Base-by-base conservation (phyloP, 2,113 vertebrate species). In the Pelmatolapia mariae region DNA sequence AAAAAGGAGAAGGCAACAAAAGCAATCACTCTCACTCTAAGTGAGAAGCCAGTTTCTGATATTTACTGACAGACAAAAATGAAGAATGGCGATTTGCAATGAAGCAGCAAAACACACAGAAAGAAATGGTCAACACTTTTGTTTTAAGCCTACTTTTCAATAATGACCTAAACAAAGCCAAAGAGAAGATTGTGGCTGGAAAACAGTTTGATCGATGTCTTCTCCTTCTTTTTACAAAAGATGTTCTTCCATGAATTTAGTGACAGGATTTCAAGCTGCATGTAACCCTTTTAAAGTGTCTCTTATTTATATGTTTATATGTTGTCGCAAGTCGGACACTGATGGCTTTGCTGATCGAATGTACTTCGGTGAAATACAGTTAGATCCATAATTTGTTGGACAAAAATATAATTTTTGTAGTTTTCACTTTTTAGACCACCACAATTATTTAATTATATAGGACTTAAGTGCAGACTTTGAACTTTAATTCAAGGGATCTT, bases 31-130 rank as follows among this genome's bases (percentile, higher is more conserved):
- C 10, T 52, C 45, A n/a, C 26, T 31, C 18, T 52, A 52, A 73
- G 68, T 73, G 40, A 47, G 40, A 73, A 73, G 40, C 68, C 68
- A 47, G 68, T 73, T 45, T 73, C 22, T 47, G 2, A 73, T 73
- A 73, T 73, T 68, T 38, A 68, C 38, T 73, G 68, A 73, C 68
- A 73, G 8, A 73, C 40, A 73, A 45, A 73, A 24, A 73, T 45
- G 13, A 73, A 16, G 22, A 73, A 45, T 8, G 63, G 19, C 7
- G 2, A 68, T 73, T 29, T 73, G 15, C 45, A 52, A 8, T 7
- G 1, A 52, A 52, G 73, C 45, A 52, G 45, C 16, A 29, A 47
- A 47, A 47, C 16, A 1, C 40, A 29, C 26, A 50, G 71, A 78
- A 50, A 78, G 16, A 31, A 31, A 43, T 12, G 43, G 22, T 73